Evolutionary conservation across 2,113 vertebrate species (phyloP), one percentile per base, ranked within the genome.

Genomic region (Pelmatolapia mariae): DNA sequence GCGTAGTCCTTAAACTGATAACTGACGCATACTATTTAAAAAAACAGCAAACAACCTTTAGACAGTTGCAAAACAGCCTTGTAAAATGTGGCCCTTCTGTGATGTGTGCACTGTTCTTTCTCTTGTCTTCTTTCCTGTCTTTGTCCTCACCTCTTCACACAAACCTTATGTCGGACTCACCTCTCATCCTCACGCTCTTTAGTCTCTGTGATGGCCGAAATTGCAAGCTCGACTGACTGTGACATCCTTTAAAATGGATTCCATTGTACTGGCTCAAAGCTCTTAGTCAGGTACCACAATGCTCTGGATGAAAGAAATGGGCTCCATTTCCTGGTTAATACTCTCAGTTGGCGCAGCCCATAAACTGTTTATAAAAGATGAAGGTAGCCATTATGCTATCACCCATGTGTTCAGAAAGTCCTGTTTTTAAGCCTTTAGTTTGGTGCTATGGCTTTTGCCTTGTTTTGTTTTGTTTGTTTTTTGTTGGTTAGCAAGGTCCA

Each of bases 221-320:
- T 82, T 80, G 80, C 85, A 84, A 84, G 78, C 90, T 86, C 45
- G 59, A 87, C 86, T 89, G 88, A 86, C 81, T 90, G 80, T 94
- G 94, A 91, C 89, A 89, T 87, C 66, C 73, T 85, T 54, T 90
- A 87, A 82, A 94, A 90, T 91, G 82, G 83, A 89, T 83, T 90
- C 50, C 61, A 82, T 80, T 89, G 78, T 83, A 53, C 47, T 31
- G 24, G 13, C 71, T 80, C 33, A 80, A 61, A 89, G 87, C 63
- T 31, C 26, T 84, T 53, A 45, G 61, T 29, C 80, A 76, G 83
- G 68, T 63, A 78, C 81, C 61, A 83, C 57, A 53, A 10, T 36
- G 15, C 57, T 36, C 45, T 57, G 53, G 18, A 78, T 47, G 26
- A 81, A 71, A 81, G 33, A 83, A 68, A 26, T 8, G 5, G 38